These are phyloP conservation scores for Erebia ligea DNA, from an alignment of 2,888 invertebrate species.

Conservation along the genomic window DNA sequence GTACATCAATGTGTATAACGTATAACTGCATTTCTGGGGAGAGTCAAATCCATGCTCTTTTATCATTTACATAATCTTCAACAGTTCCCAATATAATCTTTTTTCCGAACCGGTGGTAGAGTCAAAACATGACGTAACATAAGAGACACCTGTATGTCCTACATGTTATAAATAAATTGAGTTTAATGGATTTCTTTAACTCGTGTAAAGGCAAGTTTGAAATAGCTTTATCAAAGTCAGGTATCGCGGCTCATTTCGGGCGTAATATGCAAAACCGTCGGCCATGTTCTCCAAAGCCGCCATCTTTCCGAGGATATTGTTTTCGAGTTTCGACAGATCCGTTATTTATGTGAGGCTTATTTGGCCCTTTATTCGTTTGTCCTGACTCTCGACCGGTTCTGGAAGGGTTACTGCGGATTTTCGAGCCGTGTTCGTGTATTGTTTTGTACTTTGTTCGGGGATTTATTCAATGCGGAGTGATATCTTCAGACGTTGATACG, in stretches of 20 bases:
- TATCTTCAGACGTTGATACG: constrained; percentile 16
- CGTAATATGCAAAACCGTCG: constrained; percentile 55
- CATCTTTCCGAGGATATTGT: constrained; percentile 73
- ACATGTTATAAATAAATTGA: too few species aligned
- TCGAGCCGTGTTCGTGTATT: constrained; percentile 37
- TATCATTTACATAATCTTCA: too few species aligned
- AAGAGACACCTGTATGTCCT: too few species aligned
- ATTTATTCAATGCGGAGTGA: constrained; percentile 22
- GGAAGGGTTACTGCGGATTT: constrained; percentile 56
- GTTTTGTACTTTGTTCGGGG: constrained; percentile 28
- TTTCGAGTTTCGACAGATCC: constrained; percentile 75
- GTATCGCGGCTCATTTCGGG: constrained; percentile 27
- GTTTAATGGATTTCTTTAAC: too few species aligned
- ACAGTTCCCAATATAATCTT: too few species aligned
- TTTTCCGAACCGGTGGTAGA: too few species aligned
- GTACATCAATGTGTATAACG: too few species aligned
- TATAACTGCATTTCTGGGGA: too few species aligned
- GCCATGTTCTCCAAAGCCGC: constrained; percentile 55
- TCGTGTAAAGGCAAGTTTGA: background rate
- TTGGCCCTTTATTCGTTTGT: constrained; percentile 55
- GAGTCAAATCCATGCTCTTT: too few species aligned
- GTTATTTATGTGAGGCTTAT: constrained; percentile 76
- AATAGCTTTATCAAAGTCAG: constrained; percentile 18
- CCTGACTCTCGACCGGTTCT: constrained; percentile 47
- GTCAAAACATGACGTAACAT: too few species aligned